A percentile compares a stretch with the other conserved stretches of the same genome.
These are phyloP conservation scores for Sphenodon punctatus DNA, from an alignment of 2,797 vertebrate species.

Conservation along the genomic window DNA sequence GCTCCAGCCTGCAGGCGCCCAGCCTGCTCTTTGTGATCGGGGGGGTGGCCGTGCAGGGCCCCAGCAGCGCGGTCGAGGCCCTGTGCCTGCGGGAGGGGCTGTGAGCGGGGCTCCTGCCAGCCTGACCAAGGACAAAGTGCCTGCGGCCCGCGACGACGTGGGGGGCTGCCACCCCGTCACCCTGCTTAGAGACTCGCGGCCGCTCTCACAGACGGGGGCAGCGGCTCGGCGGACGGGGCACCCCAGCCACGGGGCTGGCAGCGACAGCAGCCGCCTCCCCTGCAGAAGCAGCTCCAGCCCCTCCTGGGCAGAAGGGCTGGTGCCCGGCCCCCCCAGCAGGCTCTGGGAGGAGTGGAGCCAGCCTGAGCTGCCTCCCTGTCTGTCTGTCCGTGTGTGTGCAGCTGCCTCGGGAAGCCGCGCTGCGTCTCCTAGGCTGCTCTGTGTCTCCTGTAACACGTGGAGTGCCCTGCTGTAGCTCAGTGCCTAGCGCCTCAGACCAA, in stretches of 20 bases:
- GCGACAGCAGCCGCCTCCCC: too few species aligned
- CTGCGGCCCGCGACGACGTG: conserved; percentile 1
- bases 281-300: too few species aligned
- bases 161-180: too few species aligned
- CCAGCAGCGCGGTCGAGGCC: conserved; percentile 91
- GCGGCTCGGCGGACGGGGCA: too few species aligned
- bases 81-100: conserved; percentile 87
- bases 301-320: background rate
- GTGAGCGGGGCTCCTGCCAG: conserved; percentile 70
- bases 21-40: conserved; percentile 90
- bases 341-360: background rate
- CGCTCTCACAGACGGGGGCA: background rate
- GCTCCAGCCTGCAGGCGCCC: conserved; percentile 82
- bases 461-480: conserved; percentile 84
- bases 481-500: conserved; percentile 83
- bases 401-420: too few species aligned
- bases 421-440: conserved; percentile 59
- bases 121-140: conserved; percentile 56
- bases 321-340: background rate
- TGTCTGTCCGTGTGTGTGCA: conserved; percentile 36
- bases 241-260: too few species aligned
- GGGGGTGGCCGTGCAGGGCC: conserved; percentile 94
- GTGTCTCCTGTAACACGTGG: conserved; percentile 67
- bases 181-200: too few species aligned
- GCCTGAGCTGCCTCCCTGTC: background rate